Base-by-base conservation (phyloP, 2,113 vertebrate species). In the Murina feae region DNA sequence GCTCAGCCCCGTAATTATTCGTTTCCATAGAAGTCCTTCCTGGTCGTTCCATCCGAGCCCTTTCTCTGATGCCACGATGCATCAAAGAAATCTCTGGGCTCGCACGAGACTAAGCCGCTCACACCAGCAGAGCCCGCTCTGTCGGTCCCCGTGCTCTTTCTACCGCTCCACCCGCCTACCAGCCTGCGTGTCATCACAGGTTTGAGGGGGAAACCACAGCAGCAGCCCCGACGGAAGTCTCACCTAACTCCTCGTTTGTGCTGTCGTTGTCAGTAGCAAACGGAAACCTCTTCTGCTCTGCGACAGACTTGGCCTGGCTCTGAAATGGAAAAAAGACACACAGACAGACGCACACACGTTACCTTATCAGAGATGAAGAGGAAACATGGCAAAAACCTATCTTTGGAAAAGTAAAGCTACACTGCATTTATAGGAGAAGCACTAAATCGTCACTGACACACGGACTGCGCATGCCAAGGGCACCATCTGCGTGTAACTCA, bases 181-280 rank as follows among this genome's bases (percentile, higher is more conserved):
- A 28, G 30, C 1, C 9, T 2, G 10, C 6, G 66, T 4, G 16
- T 17, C 13, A 32, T 14, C 51, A 30, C 13, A 14, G 66, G 9
- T 32, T 47, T 32, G 44, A 78, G 37, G 23, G 23, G 47, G 35
- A 13, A 74, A 16, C 10, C 25, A 4, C 28, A 21, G 11, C 8
- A 42, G 6, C 1, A 13, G 35, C n/a, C 81, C 30, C 81, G 76
- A 49, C 17, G 23, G 37, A 5, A 18, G 75, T 76, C 99, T 98
- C 97, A 99, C 99, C 99, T 12, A 99, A 97, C 90, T 99, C 99
- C 97, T 99, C 99, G 92, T 99, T 99, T 91, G 98, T 99, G 98
- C 98, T 99, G 93, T 98, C 98, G 95, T 99, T 99, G 49, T 99
- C 99, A 44, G 99, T 99, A 30, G 99, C 98, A 98, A 99, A 99